Base-by-base conservation (phyloP, 2,113 vertebrate species). In the Philantomba maxwellii region DNA sequence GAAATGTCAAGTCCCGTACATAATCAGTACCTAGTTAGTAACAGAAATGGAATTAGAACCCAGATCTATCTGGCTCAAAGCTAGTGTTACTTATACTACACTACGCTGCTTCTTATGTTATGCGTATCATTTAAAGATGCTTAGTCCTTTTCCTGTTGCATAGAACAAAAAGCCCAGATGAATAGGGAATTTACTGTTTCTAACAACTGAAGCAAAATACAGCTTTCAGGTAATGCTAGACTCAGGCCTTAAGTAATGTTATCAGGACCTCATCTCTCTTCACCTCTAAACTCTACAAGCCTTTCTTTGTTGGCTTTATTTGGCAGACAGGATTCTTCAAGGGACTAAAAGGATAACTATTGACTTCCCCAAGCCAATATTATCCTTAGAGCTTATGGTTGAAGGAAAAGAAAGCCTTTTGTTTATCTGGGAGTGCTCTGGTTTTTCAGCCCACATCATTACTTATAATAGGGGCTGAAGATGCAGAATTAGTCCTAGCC, bases 231-330 rank as follows among this genome's bases (percentile, higher is more conserved):
- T 62, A 36, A 45, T 58, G 39, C 39, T 88, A 82, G 53, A 62
- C 6, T 21, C 51, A 62, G 28, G 7, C n/a, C 53, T 88, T 39
- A 81, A 15, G 21, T 64, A 28, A 53, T 84, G 30, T 92, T 87
- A 86, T 80, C 0, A 15, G 28, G 26, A 15, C 39, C 82, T 95
- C 10, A 23, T 28, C 21, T 84, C 30, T 96, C 23, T 66, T 33
- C 15, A 3, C 33, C 28, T 92, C 47, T 89, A n/a, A 90, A 19
- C 81, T 88, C 39, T 86, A 43, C n/a, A 83, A 7, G 19, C 51
- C 53, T 91, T 85, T 82, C 66, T 96, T 53, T 88, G 33, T 93
- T 94, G 36, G 23, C 21, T 96, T 80, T 94, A 45, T 78, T 93
- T 93, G 78, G 78, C 16, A 55, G 23, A 58, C 6, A 94, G 28